Base-by-base conservation (phyloP, 2,888 invertebrate genomes). In the Ectemnius lituratus region DNA sequence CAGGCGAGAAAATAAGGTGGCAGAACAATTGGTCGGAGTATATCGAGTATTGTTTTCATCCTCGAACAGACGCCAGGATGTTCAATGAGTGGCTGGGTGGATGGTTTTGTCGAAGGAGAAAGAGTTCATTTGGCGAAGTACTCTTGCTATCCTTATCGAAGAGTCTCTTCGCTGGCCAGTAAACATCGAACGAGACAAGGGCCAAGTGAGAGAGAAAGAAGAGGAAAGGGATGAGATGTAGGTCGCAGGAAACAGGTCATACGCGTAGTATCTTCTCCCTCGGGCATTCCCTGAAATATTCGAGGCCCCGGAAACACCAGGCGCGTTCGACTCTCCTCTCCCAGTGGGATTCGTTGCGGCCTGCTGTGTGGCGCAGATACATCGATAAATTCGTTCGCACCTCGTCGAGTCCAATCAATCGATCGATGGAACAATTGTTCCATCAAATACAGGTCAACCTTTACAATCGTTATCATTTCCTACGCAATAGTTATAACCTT, bases 281-380 rank as follows among this genome's bases (percentile, higher is more conserved):
- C 62, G 67, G 66, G 70, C 62, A 70, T 74, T 70, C 57, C 59
- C 63, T 63, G 74, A 67, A 56, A 71, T 71, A 70, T 70, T 66
- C 37, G 52, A 52, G 20, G 59, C 56, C 23, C 62, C 11, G 27
- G 28, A 20, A n/a, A n/a, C n/a, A n/a, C n/a, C n/a, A n/a, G n/a
- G n/a, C n/a, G n/a, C n/a, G n/a, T n/a, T n/a, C n/a, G n/a, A n/a
- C n/a, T n/a, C n/a, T n/a, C n/a, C n/a, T n/a, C n/a, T n/a, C 37
- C 37, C 8, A 8, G 2, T 14, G 47, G 23, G 37, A 37, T 37
- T 37, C 37, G 37, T 23, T 23, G 23, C 3, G 23, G 23, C 23
- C 1, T 2, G 20, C 1, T 2, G 20, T 2, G 20, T 20, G 20
- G 20, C 28, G 28, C 4, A 6, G 37, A 11, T 37, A 11, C 11